phyloP scores from a whole-genome alignment of 2,888 invertebrate species.

The Synergus japonicus region DNA sequence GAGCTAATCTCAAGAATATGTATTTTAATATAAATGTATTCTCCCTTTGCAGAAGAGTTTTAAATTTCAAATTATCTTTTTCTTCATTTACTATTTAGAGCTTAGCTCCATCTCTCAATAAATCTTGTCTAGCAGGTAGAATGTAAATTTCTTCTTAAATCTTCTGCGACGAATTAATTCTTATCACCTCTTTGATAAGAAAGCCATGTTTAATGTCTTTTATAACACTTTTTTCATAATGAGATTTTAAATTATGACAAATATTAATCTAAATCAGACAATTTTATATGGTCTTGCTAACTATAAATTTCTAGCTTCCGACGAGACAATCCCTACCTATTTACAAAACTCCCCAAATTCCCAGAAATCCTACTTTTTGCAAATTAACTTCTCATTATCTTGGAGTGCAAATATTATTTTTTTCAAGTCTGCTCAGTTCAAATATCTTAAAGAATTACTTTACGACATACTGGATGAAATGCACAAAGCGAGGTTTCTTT shows the following conservation, averaged over 20 bases:
- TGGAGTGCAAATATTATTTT: no score
- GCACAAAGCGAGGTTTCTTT: not conserved
- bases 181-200: slow-evolving; percentile 1
- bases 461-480: no score
- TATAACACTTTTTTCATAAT: not conserved
- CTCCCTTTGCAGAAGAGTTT: not conserved
- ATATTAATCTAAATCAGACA: not conserved
- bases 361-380: no score
- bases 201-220: not conserved
- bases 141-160: not conserved
- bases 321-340: not conserved
- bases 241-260: not conserved
- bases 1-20: slow-evolving; percentile 22
- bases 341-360: no score
- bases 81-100: not conserved
- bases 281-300: no score
- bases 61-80: not conserved
- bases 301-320: not conserved
- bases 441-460: no score
- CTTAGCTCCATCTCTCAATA: not conserved
- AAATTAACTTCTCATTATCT: no score
- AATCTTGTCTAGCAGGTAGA: not conserved
- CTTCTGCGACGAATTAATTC: not conserved
- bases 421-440: no score
- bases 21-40: not conserved